These are phyloP conservation scores for Eonycteris spelaea DNA, from an alignment of 2,113 vertebrate genomes.

Conservation along the genomic window DNA sequence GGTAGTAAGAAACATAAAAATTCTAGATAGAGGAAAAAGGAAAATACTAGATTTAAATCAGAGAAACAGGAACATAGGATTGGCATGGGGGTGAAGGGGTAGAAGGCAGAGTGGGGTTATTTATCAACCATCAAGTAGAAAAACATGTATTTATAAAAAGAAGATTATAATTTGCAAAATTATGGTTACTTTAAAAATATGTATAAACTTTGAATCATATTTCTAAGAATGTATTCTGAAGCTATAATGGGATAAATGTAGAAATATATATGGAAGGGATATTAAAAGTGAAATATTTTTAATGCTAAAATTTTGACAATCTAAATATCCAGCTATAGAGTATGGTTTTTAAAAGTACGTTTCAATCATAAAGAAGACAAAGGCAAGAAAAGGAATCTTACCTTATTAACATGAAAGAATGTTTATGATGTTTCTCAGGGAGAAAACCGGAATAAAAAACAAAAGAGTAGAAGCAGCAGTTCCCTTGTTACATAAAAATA, in stretches of 20 bases:
- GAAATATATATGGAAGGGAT: background rate
- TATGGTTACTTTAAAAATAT: background rate
- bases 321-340: background rate
- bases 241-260: background rate
- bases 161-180: background rate
- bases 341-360: background rate
- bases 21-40: background rate
- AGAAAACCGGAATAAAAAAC: background rate
- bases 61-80: background rate
- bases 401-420: background rate
- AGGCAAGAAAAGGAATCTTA: background rate
- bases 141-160: background rate
- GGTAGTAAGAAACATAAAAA: background rate
- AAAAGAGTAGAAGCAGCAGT: background rate
- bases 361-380: background rate
- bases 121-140: background rate
- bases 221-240: background rate
- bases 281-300: background rate
- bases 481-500: background rate
- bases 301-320: background rate
- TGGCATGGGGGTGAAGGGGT: rapidly evolving
- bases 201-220: background rate
- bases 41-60: background rate
- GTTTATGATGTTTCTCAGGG: background rate
- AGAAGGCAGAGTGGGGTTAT: rapidly evolving